Evolutionary conservation across 2,888 invertebrate genomes (phyloP).

Genomic region (Drosophila mimica): DNA sequence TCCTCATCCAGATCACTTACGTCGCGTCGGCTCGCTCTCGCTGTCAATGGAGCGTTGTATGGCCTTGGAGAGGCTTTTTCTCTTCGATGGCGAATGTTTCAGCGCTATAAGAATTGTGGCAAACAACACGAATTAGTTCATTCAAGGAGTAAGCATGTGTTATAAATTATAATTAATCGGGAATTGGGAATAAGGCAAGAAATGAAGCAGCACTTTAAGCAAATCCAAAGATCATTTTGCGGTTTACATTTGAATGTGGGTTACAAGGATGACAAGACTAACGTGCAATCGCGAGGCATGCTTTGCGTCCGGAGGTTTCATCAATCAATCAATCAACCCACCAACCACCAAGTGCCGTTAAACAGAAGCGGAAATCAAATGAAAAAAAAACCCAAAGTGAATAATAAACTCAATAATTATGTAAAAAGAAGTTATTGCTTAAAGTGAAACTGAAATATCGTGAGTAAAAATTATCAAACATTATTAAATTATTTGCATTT

Average conservation of each 20-base stretch:
- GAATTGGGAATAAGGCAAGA: slow-evolving; percentile 3
- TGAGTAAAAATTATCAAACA: slow-evolving; percentile 2
- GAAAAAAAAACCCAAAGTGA: slow-evolving; percentile 7
- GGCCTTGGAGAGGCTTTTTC: slow-evolving; percentile 93
- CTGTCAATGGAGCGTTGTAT: slow-evolving; percentile 89
- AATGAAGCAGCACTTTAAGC: slow-evolving; percentile 43
- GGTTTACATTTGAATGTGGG: slow-evolving; percentile 20
- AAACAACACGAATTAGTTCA: slow-evolving; percentile 28
- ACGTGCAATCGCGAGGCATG: slow-evolving; percentile 72
- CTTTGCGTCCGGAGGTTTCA: slow-evolving; percentile 65
- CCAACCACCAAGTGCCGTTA: slow-evolving; percentile 43
- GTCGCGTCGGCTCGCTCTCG: slow-evolving; percentile 88
- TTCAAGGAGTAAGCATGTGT: not conserved
- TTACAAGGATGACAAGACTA: slow-evolving; percentile 52
- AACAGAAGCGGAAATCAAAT: slow-evolving; percentile 15
- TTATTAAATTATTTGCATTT: slow-evolving; percentile 5
- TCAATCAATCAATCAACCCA: slow-evolving; percentile 7
- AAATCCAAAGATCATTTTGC: slow-evolving; percentile 37
- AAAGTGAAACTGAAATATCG: slow-evolving; percentile 10
- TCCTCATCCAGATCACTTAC: slow-evolving; percentile 70
- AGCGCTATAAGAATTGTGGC: slow-evolving; percentile 88
- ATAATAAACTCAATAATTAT: slow-evolving; percentile 11
- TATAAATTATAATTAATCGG: not conserved
- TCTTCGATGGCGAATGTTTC: slow-evolving; percentile 98
- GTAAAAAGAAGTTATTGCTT: slow-evolving; percentile 4